Evolutionary conservation across 2,888 invertebrate genomes (phyloP).

Genomic region (Dione vanillae): DNA sequence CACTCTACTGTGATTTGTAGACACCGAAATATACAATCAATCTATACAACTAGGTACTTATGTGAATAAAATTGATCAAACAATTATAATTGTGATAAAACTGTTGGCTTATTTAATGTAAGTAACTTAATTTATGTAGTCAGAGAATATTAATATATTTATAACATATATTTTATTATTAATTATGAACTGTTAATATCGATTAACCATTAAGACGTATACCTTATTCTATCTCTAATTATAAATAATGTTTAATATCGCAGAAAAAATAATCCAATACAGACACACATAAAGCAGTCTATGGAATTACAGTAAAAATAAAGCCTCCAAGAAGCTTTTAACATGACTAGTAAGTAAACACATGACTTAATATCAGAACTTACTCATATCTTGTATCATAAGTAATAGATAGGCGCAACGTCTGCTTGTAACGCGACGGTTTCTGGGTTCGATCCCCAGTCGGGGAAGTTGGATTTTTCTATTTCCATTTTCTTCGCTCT

Average conservation of each 20-base stretch:
- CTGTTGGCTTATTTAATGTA: not conserved
- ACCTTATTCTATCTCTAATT: not conserved
- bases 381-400: no score
- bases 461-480: no score
- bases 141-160: no score
- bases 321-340: no score
- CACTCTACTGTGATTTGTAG: not conserved
- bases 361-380: not conserved
- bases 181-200: no score
- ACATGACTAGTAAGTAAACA: not conserved
- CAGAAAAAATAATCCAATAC: not conserved
- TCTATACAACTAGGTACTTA: not conserved
- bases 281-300: not conserved
- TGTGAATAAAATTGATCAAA: not conserved
- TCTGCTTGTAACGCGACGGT: no score
- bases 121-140: no score
- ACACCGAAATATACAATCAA: not conserved
- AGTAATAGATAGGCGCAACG: no score
- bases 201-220: not conserved
- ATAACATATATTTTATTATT: no score
- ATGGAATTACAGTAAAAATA: no score
- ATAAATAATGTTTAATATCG: not conserved
- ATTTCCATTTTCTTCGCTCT: no score
- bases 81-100: not conserved
- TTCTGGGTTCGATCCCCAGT: no score